Conservation (phyloP, 1,140 invertebrate genomes). For the Caenorhabditis elegans region WBcel235 BX284604.4:10204001-10204500, state of each 20-base stretch:
- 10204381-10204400: background rate
- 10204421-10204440: background rate
- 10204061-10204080: too few species aligned
- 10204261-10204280: background rate
- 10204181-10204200: too few species aligned
- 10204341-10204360: background rate
- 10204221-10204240: background rate
- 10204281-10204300: background rate
- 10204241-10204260: slow-evolving; percentile 1
- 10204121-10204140: too few species aligned
- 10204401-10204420: background rate
- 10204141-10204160: too few species aligned
- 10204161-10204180: too few species aligned
- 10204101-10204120: too few species aligned
- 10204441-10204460: background rate
- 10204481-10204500: background rate
- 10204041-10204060: too few species aligned
- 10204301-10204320: background rate
- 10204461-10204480: background rate
- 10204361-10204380: background rate
- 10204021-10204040: too few species aligned
- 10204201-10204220: too few species aligned
- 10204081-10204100: too few species aligned
- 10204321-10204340: background rate
- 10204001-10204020: too few species aligned